Conservation (phyloP, 2,797 vertebrate genomes). For the Streptopelia turtur region DNA sequence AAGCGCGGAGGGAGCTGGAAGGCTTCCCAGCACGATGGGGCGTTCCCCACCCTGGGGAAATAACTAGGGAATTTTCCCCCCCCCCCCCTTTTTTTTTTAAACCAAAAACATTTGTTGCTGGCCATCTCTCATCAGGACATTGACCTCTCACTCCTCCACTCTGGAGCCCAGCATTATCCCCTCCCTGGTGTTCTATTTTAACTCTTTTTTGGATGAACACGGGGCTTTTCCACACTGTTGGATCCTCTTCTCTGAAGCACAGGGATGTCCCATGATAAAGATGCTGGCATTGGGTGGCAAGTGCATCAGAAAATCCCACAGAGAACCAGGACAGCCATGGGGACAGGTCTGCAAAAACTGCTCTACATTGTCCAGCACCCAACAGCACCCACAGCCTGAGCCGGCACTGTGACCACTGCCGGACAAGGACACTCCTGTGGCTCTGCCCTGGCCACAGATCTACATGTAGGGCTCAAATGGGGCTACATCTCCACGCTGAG, state of each 20-base stretch:
- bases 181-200: background rate
- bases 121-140: constrained; percentile 28
- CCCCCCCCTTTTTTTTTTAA: background rate
- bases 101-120: background rate
- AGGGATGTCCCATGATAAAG: rapidly evolving
- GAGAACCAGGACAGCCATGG: background rate
- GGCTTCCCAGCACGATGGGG: constrained; percentile 48
- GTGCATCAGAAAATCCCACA: background rate
- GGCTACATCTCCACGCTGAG: rapidly evolving
- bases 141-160: constrained; percentile 3
- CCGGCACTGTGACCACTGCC: rapidly evolving
- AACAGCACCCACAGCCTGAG: background rate
- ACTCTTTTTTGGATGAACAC: background rate
- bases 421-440: background rate
- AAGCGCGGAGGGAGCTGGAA: constrained; percentile 43
- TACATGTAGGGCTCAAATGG: background rate
- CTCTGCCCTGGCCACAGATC: background rate
- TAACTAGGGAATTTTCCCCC: background rate
- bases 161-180: background rate
- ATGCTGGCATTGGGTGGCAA: rapidly evolving
- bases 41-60: background rate
- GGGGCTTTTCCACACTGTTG: background rate
- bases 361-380: background rate
- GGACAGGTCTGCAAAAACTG: background rate
- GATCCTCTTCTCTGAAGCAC: background rate